These are phyloP conservation scores for Camponotus floridanus DNA, from an alignment of 1,140 invertebrate genomes.

Conservation along the genomic window DNA sequence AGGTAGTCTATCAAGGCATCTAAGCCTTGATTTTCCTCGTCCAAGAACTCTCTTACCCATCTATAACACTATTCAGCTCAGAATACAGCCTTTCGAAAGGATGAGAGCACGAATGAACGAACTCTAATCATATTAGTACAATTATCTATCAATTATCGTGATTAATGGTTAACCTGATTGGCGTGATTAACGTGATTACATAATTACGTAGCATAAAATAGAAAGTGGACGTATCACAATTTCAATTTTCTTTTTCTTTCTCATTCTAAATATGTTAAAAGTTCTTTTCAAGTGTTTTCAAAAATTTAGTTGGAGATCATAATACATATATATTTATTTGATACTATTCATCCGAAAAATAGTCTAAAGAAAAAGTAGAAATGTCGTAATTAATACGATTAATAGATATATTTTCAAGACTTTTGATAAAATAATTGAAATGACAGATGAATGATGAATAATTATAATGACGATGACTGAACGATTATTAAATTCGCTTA, in stretches of 20 bases:
- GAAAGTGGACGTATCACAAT: not conserved
- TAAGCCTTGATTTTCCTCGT: constrained; percentile 97
- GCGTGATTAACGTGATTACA: too few species aligned
- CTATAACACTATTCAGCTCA: constrained; percentile 85
- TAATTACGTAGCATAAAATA: not conserved
- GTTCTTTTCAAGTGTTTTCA: not conserved
- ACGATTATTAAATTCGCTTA: constrained; percentile 87
- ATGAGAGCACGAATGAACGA: not conserved
- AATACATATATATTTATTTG: not conserved
- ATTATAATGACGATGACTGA: constrained; percentile 14
- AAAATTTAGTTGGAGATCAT: not conserved
- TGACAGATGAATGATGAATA: not conserved
- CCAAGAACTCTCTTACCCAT: constrained; percentile 99
- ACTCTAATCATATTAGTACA: not conserved
- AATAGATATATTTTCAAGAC: not conserved
- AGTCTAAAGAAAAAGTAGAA: not conserved
- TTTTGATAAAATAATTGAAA: not conserved
- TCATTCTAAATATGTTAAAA: not conserved
- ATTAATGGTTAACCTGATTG: not conserved
- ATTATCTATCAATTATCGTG: not conserved
- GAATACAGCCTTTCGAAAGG: constrained; percentile 39
- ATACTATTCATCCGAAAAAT: not conserved
- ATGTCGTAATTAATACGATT: not conserved
- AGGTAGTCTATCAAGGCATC: constrained; percentile 99
- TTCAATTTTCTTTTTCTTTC: not conserved